Evolutionary conservation across 2,113 vertebrate genomes (phyloP), one percentile per base, ranked within the genome.

Genomic region (Motacilla alba): DNA sequence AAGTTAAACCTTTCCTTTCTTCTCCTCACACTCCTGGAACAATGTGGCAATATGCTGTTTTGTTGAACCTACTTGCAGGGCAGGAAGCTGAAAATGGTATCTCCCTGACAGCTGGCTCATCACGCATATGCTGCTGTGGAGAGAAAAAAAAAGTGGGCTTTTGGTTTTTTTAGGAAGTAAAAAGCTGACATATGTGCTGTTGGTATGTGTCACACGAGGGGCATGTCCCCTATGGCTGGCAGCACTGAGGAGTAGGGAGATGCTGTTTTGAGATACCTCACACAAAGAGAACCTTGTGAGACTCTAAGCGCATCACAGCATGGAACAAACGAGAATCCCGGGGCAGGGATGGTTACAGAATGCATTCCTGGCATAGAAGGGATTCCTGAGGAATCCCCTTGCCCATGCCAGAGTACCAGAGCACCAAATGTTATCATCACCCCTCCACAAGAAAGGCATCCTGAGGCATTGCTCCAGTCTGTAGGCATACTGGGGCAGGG

Each of bases 111-210:
- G 83, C 91, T 94, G 88, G 53, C 80, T 94, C 56, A 47, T 80
- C 35, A 21, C 0, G 1, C 70, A 11, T 64, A 41, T 35, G 55
- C 76, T 90, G 82, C 78, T 73, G 56, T 20, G 70, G 35, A 9
- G 23, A n/a, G 18, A 4, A 35, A 19, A 46, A 70, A 62, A n/a
- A 31, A 30, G 22, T 11, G 24, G 39, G 30, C 19, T 91, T 83
- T 87, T 20, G 50, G 7, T 2, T 89, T 86, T 88, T 92, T 86
- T 60, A 68, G 86, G 66, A 70, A 90, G 55, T 55, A 37, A 66
- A 89, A 93, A 87, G 76, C 90, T 87, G 94, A 64, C 90, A 69
- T 90, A 70, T 67, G 85, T 92, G 88, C 52, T 68, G 33, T 84
- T 93, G 39, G 0, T 89, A 53, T 84, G 76, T 92, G 79, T 87